A percentile compares a stretch with the other conserved stretches of the same genome.
Conservation (phyloP, 2,888 invertebrate genomes). For the Brenthis hecate region DNA sequence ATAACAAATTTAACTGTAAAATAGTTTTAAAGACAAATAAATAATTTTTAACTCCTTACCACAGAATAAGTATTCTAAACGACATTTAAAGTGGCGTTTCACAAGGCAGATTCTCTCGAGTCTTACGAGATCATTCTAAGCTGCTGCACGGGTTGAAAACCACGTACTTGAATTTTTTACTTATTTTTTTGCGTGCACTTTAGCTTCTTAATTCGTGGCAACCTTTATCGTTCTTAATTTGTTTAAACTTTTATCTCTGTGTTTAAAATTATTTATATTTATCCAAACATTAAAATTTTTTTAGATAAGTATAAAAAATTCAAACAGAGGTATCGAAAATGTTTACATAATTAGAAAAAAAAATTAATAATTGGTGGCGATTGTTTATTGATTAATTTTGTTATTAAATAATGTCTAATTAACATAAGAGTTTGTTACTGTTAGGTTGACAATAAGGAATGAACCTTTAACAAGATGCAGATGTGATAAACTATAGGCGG, state of each 20-base stretch:
- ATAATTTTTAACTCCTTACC: neutral
- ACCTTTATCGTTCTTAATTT: constrained; percentile 5
- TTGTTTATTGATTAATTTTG: no score
- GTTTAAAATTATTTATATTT: constrained; percentile 7
- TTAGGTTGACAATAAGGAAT: no score
- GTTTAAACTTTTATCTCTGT: constrained; percentile 9
- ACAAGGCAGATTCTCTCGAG: constrained; percentile 33
- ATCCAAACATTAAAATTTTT: neutral
- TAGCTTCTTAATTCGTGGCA: constrained; percentile 19
- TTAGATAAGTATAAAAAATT: no score
- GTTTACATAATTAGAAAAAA: no score
- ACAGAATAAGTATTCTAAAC: constrained; percentile 32
- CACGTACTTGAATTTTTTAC: constrained; percentile 30
- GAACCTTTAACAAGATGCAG: no score
- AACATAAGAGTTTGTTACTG: no score
- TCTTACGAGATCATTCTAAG: constrained; percentile 30
- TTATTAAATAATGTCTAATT: no score
- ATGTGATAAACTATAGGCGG: no score
- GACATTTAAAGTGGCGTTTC: constrained; percentile 35
- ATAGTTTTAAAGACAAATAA: neutral
- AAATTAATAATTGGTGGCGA: no score
- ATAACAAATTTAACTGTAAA: no score
- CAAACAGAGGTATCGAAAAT: no score
- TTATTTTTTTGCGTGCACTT: constrained; percentile 24
- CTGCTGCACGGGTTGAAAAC: constrained; percentile 25